These are phyloP conservation scores for Watsonalla cultraria DNA, from an alignment of 2,888 invertebrate genomes.

Conservation along the genomic window DNA sequence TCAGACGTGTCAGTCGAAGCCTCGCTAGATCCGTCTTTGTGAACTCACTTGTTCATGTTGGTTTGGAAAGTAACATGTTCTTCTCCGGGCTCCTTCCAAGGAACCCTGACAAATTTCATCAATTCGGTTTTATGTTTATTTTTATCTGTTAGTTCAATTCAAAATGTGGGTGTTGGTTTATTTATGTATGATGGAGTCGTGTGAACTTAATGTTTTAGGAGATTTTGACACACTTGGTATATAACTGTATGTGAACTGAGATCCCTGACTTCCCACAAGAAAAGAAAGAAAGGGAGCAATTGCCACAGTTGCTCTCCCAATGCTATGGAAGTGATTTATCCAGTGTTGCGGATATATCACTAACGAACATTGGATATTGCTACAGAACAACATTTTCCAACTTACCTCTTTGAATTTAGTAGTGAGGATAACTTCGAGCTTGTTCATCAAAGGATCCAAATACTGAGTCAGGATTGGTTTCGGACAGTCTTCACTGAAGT, in stretches of 20 bases:
- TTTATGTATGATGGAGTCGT: no score
- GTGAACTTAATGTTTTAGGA: no score
- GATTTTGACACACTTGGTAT: background rate
- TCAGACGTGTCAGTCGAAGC: no score
- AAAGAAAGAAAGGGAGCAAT: conserved; percentile 62
- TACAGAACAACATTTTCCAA: conserved; percentile 1
- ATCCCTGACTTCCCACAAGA: conserved; percentile 57
- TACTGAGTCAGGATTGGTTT: conserved; percentile 95
- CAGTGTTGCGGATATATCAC: conserved; percentile 45
- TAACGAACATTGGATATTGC: conserved; percentile 72
- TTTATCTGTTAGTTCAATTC: no score
- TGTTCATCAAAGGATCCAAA: conserved; percentile 93
- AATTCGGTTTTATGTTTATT: no score
- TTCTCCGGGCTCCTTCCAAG: no score
- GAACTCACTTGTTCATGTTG: no score
- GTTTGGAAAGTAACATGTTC: no score
- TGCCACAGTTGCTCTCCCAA: conserved; percentile 67
- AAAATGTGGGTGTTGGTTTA: no score
- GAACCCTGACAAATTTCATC: no score
- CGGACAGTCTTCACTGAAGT: conserved; percentile 99
- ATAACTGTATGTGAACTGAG: conserved; percentile 64
- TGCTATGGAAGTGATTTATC: conserved; percentile 71
- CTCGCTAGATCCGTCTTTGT: no score
- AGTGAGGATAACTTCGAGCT: conserved; percentile 92
- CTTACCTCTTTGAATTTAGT: conserved; percentile 94